A percentile compares a stretch with the other conserved stretches of the same genome.
Evolutionary conservation across 2,888 invertebrate species (phyloP).

Genomic region (Sphaerophoria rueppellii): DNA sequence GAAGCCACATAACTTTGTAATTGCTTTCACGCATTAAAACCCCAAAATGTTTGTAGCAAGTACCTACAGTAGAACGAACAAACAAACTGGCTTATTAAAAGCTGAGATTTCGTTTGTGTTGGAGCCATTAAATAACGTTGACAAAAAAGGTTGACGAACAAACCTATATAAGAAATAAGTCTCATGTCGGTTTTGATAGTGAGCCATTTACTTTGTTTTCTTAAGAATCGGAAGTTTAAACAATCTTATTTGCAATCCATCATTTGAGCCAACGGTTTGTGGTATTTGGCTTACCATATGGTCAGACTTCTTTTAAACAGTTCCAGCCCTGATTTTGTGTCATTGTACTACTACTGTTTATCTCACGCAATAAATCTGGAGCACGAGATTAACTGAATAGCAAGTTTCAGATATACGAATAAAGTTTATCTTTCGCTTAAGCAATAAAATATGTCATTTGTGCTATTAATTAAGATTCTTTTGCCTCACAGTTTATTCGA

Average conservation of each 20-base stretch:
- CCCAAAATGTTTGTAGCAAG: not conserved
- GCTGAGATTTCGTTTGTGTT: conserved; percentile 23
- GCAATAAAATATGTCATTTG: conserved; percentile 9
- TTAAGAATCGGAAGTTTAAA: conserved; percentile 41
- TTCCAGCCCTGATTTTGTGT: conserved; percentile 55
- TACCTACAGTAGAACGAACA: not conserved
- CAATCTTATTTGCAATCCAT: conserved; percentile 61
- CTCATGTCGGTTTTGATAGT: conserved; percentile 7
- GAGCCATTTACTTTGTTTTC: conserved; percentile 43
- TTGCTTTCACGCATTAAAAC: conserved; percentile 30
- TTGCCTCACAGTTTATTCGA: too few species aligned
- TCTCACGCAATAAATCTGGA: conserved; percentile 49
- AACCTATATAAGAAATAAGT: not conserved
- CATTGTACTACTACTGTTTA: conserved; percentile 29
- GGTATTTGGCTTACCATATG: not conserved
- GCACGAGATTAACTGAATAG: conserved; percentile 17
- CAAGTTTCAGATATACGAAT: conserved; percentile 18
- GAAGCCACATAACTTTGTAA: conserved; percentile 48
- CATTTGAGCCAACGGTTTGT: conserved; percentile 12
- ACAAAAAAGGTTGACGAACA: not conserved
- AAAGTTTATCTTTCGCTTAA: conserved; percentile 37
- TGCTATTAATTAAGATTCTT: too few species aligned
- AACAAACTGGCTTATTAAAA: conserved; percentile 27
- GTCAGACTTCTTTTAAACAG: conserved; percentile 31
- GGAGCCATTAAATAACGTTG: conserved; percentile 54